Evolutionary conservation across 2,797 vertebrate species (phyloP).

Genomic region (Periophthalmus magnuspinnatus): DNA sequence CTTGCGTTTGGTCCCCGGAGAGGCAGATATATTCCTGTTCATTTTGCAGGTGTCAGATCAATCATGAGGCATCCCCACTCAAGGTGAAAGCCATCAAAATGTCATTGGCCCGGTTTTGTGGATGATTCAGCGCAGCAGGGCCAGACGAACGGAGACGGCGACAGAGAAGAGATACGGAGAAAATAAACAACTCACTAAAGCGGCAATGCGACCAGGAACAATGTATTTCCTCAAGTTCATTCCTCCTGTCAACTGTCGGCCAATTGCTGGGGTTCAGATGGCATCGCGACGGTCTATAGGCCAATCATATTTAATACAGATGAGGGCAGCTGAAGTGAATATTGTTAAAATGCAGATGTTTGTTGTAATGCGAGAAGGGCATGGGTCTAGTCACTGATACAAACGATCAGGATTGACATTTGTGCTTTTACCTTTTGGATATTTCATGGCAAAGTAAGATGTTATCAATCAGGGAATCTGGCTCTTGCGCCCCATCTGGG

Average conservation of each 20-base stretch:
- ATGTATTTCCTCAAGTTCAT: not conserved
- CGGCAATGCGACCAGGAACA: not conserved
- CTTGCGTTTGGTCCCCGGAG: constrained; percentile 31
- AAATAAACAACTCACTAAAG: constrained; percentile 32
- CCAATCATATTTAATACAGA: no score
- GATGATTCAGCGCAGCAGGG: constrained; percentile 58
- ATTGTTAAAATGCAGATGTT: no score
- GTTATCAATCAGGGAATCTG: no score
- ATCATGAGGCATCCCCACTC: constrained; percentile 66
- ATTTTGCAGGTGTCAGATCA: constrained; percentile 69
- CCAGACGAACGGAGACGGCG: constrained; percentile 54
- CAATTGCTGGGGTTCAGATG: no score
- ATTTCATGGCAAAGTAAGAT: no score
- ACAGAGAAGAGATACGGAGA: constrained; percentile 30
- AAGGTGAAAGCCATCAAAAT: constrained; percentile 75
- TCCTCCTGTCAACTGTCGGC: not conserved
- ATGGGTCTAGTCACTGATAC: no score
- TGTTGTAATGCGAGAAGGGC: no score
- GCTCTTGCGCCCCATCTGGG: no score
- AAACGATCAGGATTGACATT: no score
- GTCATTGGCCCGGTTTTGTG: constrained; percentile 49
- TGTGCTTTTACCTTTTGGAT: no score
- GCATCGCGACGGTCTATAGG: no score
- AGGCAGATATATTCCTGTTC: constrained; percentile 63
- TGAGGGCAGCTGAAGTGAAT: no score